Base-by-base conservation (phyloP, 2,888 invertebrate species). In the Flexamia atlantica region DNA sequence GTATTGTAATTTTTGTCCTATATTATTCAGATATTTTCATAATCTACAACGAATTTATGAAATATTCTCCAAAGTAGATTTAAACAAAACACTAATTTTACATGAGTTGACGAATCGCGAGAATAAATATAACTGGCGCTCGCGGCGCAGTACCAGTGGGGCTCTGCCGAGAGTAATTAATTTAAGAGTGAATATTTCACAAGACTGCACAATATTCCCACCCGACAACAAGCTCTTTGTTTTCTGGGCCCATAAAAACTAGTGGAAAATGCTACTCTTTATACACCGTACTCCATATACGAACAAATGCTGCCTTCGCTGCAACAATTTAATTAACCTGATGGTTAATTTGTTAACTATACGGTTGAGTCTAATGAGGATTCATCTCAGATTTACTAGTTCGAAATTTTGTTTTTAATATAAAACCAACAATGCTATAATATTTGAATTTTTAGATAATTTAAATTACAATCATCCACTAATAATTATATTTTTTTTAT, bases 131-230 rank as follows among this genome's bases (percentile, higher is more conserved):
- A 64, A 64, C 30, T 10, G 30, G 2, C 20, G 57, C 28, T 28
- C 25, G 64, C 64, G 30, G 25, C 57, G 57, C 28, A 30, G 64
- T 30, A 28, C 14, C 64, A 1, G 57, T 57, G 57, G 57, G 28
- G 64, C 64, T 57, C 64, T 64, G 64, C 28, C 14, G 30, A 30
- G 64, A 64, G 64, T 70, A 40, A 70, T 70, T 70, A 70, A 70
- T 70, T 70, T 70, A 40, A 12, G 40, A 23, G 36, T 70, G 70
- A 70, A 70, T 70, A 70, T 70, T 70, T 70, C 70, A 70, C 70
- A 64, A 64, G 64, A 64, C 64, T 64, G 64, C 64, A 30, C 64
- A 64, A 64, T 64, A 64, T 64, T 57, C 23, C 57, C 57, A n/a
- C 28, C 64, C 64, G 30, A 64, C 64, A 64, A 14, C 64, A 30